Evolutionary conservation across 2,888 invertebrate species (phyloP), one percentile per base, ranked within the genome.

Genomic region (Lithophane leautieri): DNA sequence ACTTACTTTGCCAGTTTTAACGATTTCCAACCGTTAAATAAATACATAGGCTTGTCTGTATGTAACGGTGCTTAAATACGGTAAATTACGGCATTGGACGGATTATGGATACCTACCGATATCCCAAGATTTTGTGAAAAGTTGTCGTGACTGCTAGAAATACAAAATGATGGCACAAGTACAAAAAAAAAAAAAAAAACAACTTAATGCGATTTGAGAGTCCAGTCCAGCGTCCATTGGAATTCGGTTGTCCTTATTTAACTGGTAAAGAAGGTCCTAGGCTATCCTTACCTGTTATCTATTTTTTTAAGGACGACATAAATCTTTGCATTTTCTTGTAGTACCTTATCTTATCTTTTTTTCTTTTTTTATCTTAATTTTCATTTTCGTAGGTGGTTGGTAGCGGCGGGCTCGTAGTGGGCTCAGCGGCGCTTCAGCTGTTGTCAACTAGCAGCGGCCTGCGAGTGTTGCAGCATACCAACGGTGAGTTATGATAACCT

Each of bases 381-480:
- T 34, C 0, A 19, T 79, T 42, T 52, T 61, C 16, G 12, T 90
- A 97, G 97, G 94, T 97, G 88, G 95, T 97, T 58, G 93, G 94
- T 63, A 90, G 95, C 82, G 95, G 96, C 62, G 97, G 97, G 1
- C 86, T 97, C 16, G 96, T 97, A 73, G 97, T 97, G 62, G 96
- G 96, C 58, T 94, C 95, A 2, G 94, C 95, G 60, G 93, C 95
- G 71, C 87, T 97, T 73, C 97, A 97, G 89, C 90, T 97, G 87
- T 86, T 97, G 78, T 94, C 96, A 0, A 89, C 95, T 6, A 89
- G 94, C 77, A 93, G 93, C 65, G 95, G 94, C 0, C 90, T 96
- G 78, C 91, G 96, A 25, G 95, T 96, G 79, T 83, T 96, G 81
- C 96, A 95, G 73, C 94, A 94, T 74, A 89, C 94, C 82, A 95